A percentile compares a stretch with the other conserved stretches of the same genome.
Evolutionary conservation across 1,140 invertebrate genomes (phyloP).

Genomic region (Luehdorfia chinensis): DNA sequence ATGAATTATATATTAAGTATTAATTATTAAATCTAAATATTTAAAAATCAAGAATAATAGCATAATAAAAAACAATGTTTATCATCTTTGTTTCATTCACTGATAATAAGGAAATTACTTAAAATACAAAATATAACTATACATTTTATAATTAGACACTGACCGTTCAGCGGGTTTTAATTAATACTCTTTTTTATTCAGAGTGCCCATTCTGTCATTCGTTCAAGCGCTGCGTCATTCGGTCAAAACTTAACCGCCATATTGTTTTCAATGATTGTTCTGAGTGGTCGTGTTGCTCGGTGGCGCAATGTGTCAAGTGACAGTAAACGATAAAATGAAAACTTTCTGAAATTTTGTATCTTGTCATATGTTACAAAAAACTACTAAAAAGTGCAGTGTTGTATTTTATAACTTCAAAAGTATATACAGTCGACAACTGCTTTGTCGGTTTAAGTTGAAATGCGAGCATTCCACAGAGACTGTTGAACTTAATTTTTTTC

Average conservation of each 20-base stretch:
- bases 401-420: slow-evolving; percentile 25
- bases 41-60: too few relatives aligned
- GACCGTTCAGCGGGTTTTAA: too few relatives aligned
- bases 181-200: slow-evolving; percentile 19
- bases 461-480: slow-evolving; percentile 70
- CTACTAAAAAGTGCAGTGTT: slow-evolving; percentile 40
- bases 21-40: too few relatives aligned
- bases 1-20: too few relatives aligned
- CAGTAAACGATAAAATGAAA: slow-evolving; percentile 58
- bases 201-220: slow-evolving; percentile 27
- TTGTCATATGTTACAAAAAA: slow-evolving; percentile 30
- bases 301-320: slow-evolving; percentile 50
- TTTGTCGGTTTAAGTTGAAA: slow-evolving; percentile 49
- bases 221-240: slow-evolving; percentile 30
- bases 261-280: slow-evolving; percentile 45
- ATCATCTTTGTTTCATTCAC: too few relatives aligned
- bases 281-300: slow-evolving; percentile 32
- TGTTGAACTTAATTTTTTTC: slow-evolving; percentile 71
- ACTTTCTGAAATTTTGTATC: slow-evolving; percentile 49
- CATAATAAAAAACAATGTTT: too few relatives aligned
- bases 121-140: too few relatives aligned
- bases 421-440: slow-evolving; percentile 30
- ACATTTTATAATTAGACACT: too few relatives aligned
- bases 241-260: slow-evolving; percentile 42
- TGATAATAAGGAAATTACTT: too few relatives aligned